Evolutionary conservation across 1,140 invertebrate species (phyloP), one percentile per base, ranked within the genome.

Genomic region (Schmidtea mediterranea): DNA sequence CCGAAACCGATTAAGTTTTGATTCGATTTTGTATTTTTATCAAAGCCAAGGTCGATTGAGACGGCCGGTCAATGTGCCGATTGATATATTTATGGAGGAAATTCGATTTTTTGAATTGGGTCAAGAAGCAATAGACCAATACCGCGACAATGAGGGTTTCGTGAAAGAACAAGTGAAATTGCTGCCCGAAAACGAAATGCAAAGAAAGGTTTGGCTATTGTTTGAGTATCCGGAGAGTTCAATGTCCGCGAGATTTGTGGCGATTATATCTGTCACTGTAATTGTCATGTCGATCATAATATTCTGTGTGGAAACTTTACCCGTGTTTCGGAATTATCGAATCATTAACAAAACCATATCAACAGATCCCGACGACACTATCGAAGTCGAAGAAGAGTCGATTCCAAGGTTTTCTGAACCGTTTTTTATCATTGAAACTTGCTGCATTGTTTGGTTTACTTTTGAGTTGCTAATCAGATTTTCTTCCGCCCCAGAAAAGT

Each of bases 221-320:
- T 94, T 97, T 73, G 89, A 97, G 72, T 94, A 94, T 72, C 89
- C 90, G 53, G 90, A 98, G 73, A 90, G 83, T 69, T 95, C 89
- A 58, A 84, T 94, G 69, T 82, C 82, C 58, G 92, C 92, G 57
- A 76, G 90, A 58, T 79, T 97, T 56, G 83, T 97, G 66, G 92
- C 92, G 65, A 94, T 97, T 71, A 90, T 97, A 66, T 95, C 89
- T 59, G 87, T 98, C 59, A 80, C 89, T 72, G 84, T 98, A 63
- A 98, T 98, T 69, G 54, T 66, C 22, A 75, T 97, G 55, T 95
- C 89, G 58, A 97, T 97, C 70, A 84, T 97, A 65, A 95, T 94
- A 67, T 97, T 98, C 74, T 98, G 90, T 72, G 73, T 95, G 69
- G 90, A 98, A 72, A 98, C 90, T 57, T 75, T 98, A 64, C 90